Conservation (phyloP, 2,113 vertebrate species). For the Riparia riparia region DNA sequence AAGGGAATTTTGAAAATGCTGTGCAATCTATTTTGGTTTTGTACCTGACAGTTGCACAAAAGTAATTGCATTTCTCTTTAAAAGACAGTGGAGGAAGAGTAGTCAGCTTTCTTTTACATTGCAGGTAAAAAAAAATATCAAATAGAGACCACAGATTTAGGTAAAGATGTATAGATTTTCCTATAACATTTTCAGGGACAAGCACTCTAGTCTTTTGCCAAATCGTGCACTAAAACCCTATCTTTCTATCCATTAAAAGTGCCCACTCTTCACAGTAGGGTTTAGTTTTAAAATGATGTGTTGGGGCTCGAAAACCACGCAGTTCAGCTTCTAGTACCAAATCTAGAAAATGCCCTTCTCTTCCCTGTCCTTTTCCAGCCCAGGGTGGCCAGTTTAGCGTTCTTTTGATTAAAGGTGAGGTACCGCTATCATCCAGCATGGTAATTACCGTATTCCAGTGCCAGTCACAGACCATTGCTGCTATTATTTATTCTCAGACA, state of each 20-base stretch:
- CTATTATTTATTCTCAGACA: not conserved
- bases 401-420: slow-evolving; percentile 1
- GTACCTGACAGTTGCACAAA: not conserved
- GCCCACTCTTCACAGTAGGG: not conserved
- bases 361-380: not conserved
- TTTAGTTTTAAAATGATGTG: not conserved
- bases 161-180: not conserved
- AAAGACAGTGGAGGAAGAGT: not conserved
- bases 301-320: not conserved
- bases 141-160: not conserved
- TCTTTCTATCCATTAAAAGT: not conserved
- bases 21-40: not conserved
- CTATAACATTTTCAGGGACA: not conserved
- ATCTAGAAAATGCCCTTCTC: not conserved
- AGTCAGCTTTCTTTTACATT: not conserved
- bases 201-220: not conserved
- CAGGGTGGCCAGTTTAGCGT: not conserved
- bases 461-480: slow-evolving; percentile 6
- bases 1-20: not conserved
- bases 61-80: not conserved
- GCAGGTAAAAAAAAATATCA: not conserved
- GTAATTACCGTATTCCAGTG: not conserved
- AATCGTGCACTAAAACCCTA: not conserved
- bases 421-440: not conserved
- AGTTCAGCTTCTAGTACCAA: not conserved